phyloP scores from a whole-genome alignment of 2,113 vertebrate genomes.

The Melanerpes aurifrons region DNA sequence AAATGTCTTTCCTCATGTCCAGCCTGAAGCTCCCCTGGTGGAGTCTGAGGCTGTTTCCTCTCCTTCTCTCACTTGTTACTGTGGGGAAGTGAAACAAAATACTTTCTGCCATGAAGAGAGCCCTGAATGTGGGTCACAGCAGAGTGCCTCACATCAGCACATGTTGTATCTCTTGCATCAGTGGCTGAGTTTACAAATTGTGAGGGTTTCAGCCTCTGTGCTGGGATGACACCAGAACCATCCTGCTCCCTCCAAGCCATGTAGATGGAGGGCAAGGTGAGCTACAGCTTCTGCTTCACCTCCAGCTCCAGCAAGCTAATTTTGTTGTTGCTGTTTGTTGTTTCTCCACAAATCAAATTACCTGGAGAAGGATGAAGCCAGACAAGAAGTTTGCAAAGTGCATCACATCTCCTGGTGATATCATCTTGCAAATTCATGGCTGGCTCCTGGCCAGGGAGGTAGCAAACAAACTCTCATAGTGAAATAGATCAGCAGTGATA shows the following conservation, averaged over 20 bases:
- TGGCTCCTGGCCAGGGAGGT: not conserved
- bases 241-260: not conserved
- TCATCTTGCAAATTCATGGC: accelerated
- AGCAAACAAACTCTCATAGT: not conserved
- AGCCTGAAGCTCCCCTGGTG: too few species aligned
- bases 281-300: not conserved
- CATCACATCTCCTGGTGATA: not conserved
- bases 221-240: not conserved
- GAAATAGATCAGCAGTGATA: conserved; percentile 54
- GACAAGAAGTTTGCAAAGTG: not conserved
- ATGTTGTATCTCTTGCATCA: conserved; percentile 56
- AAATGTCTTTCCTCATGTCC: too few species aligned
- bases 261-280: not conserved
- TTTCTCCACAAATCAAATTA: not conserved
- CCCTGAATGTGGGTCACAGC: conserved; percentile 26
- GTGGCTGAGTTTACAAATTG: not conserved
- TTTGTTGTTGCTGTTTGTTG: too few species aligned
- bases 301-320: not conserved
- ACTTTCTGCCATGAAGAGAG: not conserved
- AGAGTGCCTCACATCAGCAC: not conserved
- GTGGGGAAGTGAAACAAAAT: not conserved
- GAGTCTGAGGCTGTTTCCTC: too few species aligned
- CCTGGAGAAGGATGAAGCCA: not conserved
- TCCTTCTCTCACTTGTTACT: too few species aligned
- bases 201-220: not conserved